A percentile compares a stretch with the other conserved stretches of the same genome.
Conservation (phyloP, 2,113 vertebrate species). For the Anguilla japonica region DNA sequence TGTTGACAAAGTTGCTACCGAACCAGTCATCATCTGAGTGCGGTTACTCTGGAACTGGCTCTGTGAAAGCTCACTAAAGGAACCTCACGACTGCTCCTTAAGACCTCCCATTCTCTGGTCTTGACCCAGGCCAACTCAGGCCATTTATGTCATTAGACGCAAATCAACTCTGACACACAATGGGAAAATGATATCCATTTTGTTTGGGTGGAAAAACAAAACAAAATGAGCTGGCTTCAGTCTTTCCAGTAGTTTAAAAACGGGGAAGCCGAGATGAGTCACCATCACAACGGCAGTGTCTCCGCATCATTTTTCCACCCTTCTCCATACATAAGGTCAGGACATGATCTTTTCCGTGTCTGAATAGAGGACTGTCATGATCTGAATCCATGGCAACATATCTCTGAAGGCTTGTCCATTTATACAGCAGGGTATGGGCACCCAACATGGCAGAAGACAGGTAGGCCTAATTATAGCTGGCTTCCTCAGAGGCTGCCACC, state of each 20-base stretch:
- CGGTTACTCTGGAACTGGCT: not conserved
- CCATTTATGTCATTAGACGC: not conserved
- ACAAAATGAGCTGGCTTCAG: not conserved
- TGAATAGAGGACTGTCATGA: no score
- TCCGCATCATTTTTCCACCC: not conserved
- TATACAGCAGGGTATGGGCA: constrained; percentile 18
- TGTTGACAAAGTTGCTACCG: not conserved
- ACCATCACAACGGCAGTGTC: not conserved
- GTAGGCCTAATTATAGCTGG: constrained; percentile 45
- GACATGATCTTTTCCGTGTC: not conserved
- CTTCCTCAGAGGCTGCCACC: constrained; percentile 45
- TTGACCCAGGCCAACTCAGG: not conserved
- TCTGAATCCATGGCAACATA: constrained; percentile 17
- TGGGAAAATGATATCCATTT: not conserved
- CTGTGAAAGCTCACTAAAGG: not conserved
- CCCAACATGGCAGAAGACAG: constrained; percentile 43
- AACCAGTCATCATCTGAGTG: not conserved
- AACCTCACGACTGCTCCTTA: not conserved
- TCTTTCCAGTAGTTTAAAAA: not conserved
- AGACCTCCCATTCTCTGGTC: not conserved
- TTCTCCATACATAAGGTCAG: not conserved
- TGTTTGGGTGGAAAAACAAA: not conserved
- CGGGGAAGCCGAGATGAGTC: not conserved
- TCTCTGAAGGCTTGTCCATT: constrained; percentile 22
- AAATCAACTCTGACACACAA: not conserved